Evolutionary conservation across 1,140 invertebrate genomes (phyloP), one percentile per base, ranked within the genome.

Genomic region (Lethrus apterus): DNA sequence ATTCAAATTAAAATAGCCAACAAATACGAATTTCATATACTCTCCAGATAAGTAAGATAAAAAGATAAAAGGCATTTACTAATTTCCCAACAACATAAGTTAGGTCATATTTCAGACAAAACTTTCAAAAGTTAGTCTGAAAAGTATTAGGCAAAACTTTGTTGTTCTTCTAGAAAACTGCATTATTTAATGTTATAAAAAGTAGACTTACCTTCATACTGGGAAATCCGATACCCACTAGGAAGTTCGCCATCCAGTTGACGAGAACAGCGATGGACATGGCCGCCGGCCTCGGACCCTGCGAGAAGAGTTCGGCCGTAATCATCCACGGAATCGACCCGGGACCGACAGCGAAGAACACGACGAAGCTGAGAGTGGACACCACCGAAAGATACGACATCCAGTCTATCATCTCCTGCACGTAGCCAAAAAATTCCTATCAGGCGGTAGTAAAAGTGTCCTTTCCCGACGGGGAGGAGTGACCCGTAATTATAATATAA

Each of bases 301-400:
- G 94, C 4, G 92, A 90, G 73, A 99, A 99, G 29, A 99, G 76
- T 69, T 99, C 96, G 24, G 94, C 92, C 5, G 94, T 97, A 61
- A 98, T 98, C 81, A 99, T 86, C 95, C 95, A 98, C 0, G 96
- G 95, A 61, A 99, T 98, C 17, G 94, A 94, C 34, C 94, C 89
- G 38, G 86, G 92, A 2, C 94, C 94, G 46, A 97, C 84, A 17
- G 93, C 93, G 67, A 98, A 98, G 77, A 96, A 96, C 36, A 96
- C 88, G 36, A 98, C 94, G 73, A 94, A 98, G 63, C 83, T 79
- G 17, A 98, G 76, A 20, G 89, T 94, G 35, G 90, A 91, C 33
- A 93, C 85, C 62, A 98, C 91, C 49, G 91, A 93, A 53, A 93
- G 76, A 72, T 94, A 94, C 50, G 89, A 92, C 83, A 98, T 93